A percentile compares a stretch with the other conserved stretches of the same genome.
These are phyloP conservation scores for Ornithorhynchus anatinus DNA, from an alignment of 2,113 vertebrate genomes.

Conservation along the genomic window DNA sequence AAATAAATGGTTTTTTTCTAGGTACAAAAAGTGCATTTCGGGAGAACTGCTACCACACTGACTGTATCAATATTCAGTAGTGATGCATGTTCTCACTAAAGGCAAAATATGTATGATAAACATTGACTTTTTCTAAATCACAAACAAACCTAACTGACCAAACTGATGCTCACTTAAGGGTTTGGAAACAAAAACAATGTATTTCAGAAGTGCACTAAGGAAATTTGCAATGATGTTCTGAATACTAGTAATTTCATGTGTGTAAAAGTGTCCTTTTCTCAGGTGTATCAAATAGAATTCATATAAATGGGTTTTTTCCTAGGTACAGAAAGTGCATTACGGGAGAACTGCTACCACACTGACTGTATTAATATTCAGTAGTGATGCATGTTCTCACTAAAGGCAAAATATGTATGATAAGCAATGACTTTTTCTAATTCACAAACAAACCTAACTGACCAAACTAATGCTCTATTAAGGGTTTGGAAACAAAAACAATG, in stretches of 20 bases:
- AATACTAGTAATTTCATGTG: too few relatives aligned
- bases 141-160: neutral
- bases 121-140: neutral
- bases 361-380: neutral
- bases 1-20: too few relatives aligned
- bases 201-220: too few relatives aligned
- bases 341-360: neutral
- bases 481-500: too few relatives aligned
- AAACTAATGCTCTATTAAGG: neutral
- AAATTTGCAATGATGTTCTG: too few relatives aligned
- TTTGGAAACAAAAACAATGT: too few relatives aligned
- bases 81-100: neutral
- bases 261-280: too few relatives aligned
- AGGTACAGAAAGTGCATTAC: too few relatives aligned
- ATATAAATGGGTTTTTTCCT: too few relatives aligned
- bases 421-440: neutral
- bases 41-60: neutral
- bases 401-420: neutral
- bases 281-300: too few relatives aligned
- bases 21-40: too few relatives aligned
- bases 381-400: neutral
- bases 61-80: neutral
- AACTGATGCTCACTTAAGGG: neutral
- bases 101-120: neutral
- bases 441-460: neutral